Evolutionary conservation across 1,140 invertebrate species (phyloP).

Genomic region (Planococcus citri): DNA sequence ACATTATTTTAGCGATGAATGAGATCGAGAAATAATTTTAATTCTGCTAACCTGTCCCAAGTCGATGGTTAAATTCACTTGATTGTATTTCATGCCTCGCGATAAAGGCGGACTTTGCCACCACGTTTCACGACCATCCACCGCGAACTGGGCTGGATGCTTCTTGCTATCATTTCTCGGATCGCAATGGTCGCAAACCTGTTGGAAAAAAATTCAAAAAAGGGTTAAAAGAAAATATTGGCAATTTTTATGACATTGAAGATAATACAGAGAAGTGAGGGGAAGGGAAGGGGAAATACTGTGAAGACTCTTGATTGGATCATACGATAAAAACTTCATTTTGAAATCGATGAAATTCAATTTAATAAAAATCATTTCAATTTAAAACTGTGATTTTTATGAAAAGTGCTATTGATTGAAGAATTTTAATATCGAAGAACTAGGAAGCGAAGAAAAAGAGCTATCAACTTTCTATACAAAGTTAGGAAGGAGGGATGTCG

Average conservation of each 20-base stretch:
- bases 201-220: slow-evolving; percentile 33
- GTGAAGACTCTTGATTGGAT: no score
- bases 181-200: slow-evolving; percentile 91
- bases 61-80: slow-evolving; percentile 94
- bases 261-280: no score
- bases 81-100: slow-evolving; percentile 87
- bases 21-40: not conserved
- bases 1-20: not conserved
- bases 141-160: slow-evolving; percentile 81
- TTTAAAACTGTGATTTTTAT: no score
- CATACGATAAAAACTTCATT: no score
- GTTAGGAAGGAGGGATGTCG: no score
- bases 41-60: slow-evolving; percentile 66
- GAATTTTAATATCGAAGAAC: no score
- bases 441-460: no score
- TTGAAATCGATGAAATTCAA: no score
- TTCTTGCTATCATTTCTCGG: slow-evolving; percentile 53
- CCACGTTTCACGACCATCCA: slow-evolving; percentile 90
- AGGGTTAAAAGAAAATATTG: not conserved
- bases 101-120: slow-evolving; percentile 98
- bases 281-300: no score
- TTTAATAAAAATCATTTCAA: no score
- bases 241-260: not conserved
- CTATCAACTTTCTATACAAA: no score
- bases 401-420: no score